A percentile compares a stretch with the other conserved stretches of the same genome.
Conservation (phyloP, 1,140 invertebrate species). For the Drosophila nebulosa region DNA sequence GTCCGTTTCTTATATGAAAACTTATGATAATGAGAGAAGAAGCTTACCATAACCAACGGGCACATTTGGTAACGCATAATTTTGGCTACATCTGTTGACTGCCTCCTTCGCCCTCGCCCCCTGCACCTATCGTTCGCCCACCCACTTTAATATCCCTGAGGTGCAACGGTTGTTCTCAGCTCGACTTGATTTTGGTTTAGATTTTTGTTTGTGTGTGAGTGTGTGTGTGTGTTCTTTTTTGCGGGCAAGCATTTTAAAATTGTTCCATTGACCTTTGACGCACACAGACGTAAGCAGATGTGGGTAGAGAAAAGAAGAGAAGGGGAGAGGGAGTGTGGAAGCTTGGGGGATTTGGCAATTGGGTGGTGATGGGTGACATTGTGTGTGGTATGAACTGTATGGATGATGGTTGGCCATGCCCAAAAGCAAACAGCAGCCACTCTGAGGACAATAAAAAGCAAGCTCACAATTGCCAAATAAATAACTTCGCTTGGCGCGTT, state of each 20-base stretch:
- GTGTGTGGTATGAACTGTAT: neutral
- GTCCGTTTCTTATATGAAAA: neutral
- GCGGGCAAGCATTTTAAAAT: constrained; percentile 61
- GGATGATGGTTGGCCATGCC: constrained; percentile 39
- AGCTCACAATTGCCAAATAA: constrained; percentile 74
- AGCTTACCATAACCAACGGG: constrained; percentile 29
- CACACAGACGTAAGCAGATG: constrained; percentile 41
- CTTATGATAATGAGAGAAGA: constrained; percentile 6
- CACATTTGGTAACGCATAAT: constrained; percentile 36
- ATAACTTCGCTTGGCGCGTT: constrained; percentile 67
- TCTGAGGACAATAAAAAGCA: constrained; percentile 68
- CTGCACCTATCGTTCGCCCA: neutral
- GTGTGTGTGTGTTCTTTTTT: too few relatives aligned
- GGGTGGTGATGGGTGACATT: constrained; percentile 2
- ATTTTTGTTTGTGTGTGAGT: neutral
- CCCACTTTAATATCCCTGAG: constrained; percentile 9
- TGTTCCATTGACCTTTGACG: constrained; percentile 74
- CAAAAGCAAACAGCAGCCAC: constrained; percentile 65
- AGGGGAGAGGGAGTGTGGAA: neutral
- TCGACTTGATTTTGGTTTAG: constrained; percentile 36
- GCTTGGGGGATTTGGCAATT: neutral
- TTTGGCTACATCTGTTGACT: too few relatives aligned
- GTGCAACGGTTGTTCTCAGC: constrained; percentile 14
- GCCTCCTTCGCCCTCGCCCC: too few relatives aligned
- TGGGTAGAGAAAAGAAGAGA: constrained; percentile 18